Conservation (phyloP, 2,113 vertebrate species). For the Melanerpes formicivorus region DNA sequence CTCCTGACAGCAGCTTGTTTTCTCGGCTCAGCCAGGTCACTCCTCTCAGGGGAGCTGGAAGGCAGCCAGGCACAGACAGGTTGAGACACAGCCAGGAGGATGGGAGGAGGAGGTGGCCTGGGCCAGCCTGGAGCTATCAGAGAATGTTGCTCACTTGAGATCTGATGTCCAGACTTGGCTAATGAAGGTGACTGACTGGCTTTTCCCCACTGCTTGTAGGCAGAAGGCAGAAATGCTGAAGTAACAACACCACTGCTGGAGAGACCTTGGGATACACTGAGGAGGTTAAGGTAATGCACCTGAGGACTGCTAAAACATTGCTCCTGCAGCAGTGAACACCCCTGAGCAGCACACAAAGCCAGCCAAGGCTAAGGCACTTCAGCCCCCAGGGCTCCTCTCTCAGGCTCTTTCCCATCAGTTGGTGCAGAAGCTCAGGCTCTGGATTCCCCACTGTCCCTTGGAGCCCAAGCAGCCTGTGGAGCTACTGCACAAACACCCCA, state of each 20-base stretch:
- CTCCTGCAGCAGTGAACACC: not conserved
- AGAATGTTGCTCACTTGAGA: not conserved
- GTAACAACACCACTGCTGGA: not conserved
- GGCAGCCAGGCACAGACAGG: not conserved
- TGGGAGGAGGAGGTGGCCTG: not conserved
- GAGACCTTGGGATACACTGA: not conserved
- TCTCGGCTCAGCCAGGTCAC: not conserved
- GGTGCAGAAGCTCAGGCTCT: not conserved
- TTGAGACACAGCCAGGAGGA: rapidly evolving
- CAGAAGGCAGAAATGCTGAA: not conserved
- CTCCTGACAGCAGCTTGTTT: not conserved
- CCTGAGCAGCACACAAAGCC: not conserved
- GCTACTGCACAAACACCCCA: conserved; percentile 4
- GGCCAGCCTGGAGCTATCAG: not conserved
- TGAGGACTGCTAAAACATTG: not conserved
- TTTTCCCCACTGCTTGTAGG: not conserved
- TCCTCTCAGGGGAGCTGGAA: not conserved
- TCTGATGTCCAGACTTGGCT: not conserved
- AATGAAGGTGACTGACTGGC: not conserved
- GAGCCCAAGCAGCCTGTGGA: not conserved
- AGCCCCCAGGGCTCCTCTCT: not conserved
- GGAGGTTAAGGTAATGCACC: not conserved
- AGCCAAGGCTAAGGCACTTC: not conserved
- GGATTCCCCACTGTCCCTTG: not conserved
- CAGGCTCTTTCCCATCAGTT: not conserved